These are phyloP conservation scores for Hyles euphorbiae DNA, from an alignment of 1,140 invertebrate species.

Conservation along the genomic window DNA sequence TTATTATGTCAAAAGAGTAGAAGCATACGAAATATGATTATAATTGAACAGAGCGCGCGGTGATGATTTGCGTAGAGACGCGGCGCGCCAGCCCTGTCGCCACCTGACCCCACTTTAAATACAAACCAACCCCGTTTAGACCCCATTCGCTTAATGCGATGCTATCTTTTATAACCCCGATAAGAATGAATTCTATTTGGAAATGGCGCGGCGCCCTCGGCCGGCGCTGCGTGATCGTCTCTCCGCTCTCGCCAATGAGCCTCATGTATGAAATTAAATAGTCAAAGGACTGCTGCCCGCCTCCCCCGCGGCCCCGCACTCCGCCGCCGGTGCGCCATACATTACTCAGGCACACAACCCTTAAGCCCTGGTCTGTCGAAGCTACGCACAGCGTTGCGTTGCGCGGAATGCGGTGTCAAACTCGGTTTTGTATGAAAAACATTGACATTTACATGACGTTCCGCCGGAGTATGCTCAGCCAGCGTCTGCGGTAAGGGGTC, in stretches of 20 bases:
- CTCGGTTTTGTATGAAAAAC: too few species aligned
- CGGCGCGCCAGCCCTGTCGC: background rate
- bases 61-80: background rate
- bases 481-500: too few species aligned
- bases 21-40: too few species aligned
- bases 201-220: background rate
- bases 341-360: too few species aligned
- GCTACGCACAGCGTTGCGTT: too few species aligned
- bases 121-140: conserved; percentile 29
- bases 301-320: background rate
- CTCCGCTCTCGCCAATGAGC: conserved; percentile 1
- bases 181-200: conserved; percentile 20
- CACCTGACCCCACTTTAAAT: conserved; percentile 33
- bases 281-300: background rate
- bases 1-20: too few species aligned
- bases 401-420: too few species aligned
- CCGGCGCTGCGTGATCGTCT: background rate
- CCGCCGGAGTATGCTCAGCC: too few species aligned
- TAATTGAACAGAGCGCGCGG: too few species aligned
- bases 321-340: background rate
- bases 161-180: conserved; percentile 46
- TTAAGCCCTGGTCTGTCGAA: too few species aligned
- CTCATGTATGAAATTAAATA: too few species aligned
- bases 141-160: conserved; percentile 45
- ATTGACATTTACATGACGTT: too few species aligned